phyloP scores from a whole-genome alignment of 2,797 vertebrate species.

The Semotilus atromaculatus region DNA sequence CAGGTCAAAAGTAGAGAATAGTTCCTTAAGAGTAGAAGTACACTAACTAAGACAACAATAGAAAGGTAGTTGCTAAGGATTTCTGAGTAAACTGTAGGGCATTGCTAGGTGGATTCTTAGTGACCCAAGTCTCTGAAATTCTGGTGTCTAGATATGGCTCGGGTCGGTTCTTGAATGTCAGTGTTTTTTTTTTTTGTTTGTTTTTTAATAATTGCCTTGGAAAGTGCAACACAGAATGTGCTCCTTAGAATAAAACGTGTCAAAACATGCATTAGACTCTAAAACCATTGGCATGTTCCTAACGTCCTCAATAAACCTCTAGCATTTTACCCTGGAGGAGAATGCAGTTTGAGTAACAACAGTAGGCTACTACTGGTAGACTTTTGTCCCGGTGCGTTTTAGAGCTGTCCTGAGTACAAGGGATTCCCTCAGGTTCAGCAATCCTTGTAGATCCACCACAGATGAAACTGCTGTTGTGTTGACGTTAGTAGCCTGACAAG shows the following conservation, averaged over 20 bases:
- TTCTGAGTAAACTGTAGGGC: neutral
- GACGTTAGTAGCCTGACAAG: neutral
- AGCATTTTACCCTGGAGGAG: neutral
- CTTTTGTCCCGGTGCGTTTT: neutral
- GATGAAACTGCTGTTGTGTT: neutral
- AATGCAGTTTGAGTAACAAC: neutral
- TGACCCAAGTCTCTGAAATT: neutral
- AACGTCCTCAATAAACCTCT: neutral
- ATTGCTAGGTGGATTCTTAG: neutral
- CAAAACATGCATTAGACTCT: neutral
- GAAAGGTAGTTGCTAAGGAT: neutral
- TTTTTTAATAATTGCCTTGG: neutral
- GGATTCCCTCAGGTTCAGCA: conserved; percentile 16
- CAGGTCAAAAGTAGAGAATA: conserved; percentile 26
- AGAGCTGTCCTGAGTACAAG: conserved; percentile 1
- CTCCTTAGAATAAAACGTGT: neutral
- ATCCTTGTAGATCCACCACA: neutral
- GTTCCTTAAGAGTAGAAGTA: neutral
- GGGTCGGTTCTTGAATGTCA: neutral
- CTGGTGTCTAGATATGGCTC: neutral
- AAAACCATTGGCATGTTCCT: neutral
- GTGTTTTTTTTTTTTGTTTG: neutral
- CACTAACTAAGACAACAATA: neutral
- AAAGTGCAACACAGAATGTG: neutral
- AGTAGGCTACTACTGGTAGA: neutral